These are phyloP conservation scores for Scaptomyza polygonia DNA, from an alignment of 2,888 invertebrate species.

Conservation along the genomic window DNA sequence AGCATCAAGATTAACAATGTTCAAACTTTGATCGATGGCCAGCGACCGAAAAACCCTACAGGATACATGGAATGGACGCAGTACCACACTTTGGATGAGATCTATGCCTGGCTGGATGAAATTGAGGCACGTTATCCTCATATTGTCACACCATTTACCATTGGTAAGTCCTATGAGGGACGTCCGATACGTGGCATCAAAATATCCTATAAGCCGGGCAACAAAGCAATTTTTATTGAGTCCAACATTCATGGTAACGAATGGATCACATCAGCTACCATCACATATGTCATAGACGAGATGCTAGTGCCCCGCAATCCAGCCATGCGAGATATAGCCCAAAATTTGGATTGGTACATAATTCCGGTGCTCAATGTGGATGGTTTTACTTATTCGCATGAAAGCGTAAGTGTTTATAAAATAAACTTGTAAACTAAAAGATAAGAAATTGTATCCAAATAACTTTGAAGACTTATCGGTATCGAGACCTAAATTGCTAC, in stretches of 20 bases:
- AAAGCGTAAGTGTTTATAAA: conserved; percentile 85
- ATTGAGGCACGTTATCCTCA: conserved; percentile 85
- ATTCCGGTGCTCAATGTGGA: conserved; percentile 90
- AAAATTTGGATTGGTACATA: conserved; percentile 90
- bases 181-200: too few relatives aligned
- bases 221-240: conserved; percentile 87
- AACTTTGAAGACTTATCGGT: conserved; percentile 23
- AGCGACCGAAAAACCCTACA: conserved; percentile 65
- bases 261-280: conserved; percentile 88
- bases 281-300: too few relatives aligned
- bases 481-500: conserved; percentile 10
- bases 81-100: conserved; percentile 87
- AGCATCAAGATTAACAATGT: conserved; percentile 86
- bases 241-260: conserved; percentile 88
- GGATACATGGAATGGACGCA: conserved; percentile 85
- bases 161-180: conserved; percentile 83
- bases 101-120: conserved; percentile 86
- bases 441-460: conserved; percentile 41
- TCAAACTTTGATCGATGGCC: conserved; percentile 85
- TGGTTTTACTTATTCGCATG: conserved; percentile 88
- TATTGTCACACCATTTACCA: conserved; percentile 85
- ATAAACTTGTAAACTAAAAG: not conserved
- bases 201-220: conserved; percentile 60
- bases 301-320: too few relatives aligned
- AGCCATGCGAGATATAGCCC: conserved; percentile 85